Percentiles rank a stretch among this genome's conserved stretches.
These are phyloP conservation scores for Tridacna gigas DNA, from an alignment of 2,888 invertebrate genomes.

Conservation along the genomic window DNA sequence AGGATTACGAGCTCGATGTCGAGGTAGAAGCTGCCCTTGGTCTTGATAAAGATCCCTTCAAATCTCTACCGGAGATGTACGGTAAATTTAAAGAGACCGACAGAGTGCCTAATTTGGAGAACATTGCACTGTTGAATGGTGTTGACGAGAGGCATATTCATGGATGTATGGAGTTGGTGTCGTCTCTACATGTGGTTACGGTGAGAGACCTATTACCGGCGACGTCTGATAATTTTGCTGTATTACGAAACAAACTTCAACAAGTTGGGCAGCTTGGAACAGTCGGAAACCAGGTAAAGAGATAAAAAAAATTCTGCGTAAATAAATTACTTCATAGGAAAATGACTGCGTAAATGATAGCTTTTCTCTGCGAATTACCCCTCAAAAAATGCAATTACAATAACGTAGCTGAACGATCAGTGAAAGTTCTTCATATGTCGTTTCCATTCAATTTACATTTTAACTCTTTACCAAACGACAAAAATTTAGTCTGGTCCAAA, in stretches of 20 bases:
- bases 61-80: constrained; percentile 47
- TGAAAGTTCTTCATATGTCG: no score
- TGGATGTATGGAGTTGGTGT: constrained; percentile 71
- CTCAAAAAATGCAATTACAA: no score
- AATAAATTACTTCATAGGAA: no score
- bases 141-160: constrained; percentile 75
- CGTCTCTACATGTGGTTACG: constrained; percentile 70
- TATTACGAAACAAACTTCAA: constrained; percentile 70
- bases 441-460: no score
- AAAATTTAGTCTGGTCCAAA: no score
- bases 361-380: no score
- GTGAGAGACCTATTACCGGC: constrained; percentile 76
- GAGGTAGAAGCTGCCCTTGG: constrained; percentile 64
- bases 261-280: constrained; percentile 74
- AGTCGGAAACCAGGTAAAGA: constrained; percentile 75
- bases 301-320: no score
- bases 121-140: constrained; percentile 68
- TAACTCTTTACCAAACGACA: no score
- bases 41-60: constrained; percentile 69
- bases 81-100: constrained; percentile 17
- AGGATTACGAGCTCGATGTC: constrained; percentile 54
- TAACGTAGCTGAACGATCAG: no score
- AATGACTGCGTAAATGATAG: no score
- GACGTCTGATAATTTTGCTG: constrained; percentile 67
- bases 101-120: constrained; percentile 55